phyloP scores from a whole-genome alignment of 30 jellyfish, hydroid and myxozoan genomes.

The Aurelia aurita complex sp. Pacific region DNA sequence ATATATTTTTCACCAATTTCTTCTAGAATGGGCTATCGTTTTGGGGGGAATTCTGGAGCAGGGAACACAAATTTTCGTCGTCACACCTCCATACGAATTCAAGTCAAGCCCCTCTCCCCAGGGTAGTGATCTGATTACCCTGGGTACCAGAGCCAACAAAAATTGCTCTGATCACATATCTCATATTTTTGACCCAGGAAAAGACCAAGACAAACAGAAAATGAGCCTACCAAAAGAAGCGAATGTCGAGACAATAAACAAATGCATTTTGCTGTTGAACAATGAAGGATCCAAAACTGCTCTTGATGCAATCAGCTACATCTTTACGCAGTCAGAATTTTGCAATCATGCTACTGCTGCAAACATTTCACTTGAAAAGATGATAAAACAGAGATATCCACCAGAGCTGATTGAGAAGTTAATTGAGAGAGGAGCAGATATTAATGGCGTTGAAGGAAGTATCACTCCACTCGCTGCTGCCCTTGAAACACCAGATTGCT shows the following conservation, averaged over 20 bases:
- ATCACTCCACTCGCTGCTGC: background rate
- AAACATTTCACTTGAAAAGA: background rate
- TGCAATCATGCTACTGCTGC: background rate
- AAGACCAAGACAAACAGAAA: background rate
- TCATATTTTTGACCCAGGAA: background rate
- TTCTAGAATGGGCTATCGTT: no score
- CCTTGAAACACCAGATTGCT: background rate
- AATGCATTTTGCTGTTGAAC: slow-evolving; percentile 9
- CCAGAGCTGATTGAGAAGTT: slow-evolving; percentile 4
- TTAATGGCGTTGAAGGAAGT: background rate
- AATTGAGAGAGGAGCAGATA: slow-evolving; percentile 1
- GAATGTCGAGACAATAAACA: background rate
- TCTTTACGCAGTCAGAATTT: slow-evolving; percentile 4
- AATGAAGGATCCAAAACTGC: slow-evolving; percentile 5
- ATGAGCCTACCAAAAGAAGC: slow-evolving; percentile 6
- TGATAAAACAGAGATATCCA: slow-evolving; percentile 2
- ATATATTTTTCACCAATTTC: no score
- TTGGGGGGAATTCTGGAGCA: no score
- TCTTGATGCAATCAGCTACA: background rate
- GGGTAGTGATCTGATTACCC: no score
- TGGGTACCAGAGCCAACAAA: no score
- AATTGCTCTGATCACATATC: no score
- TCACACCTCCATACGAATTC: no score
- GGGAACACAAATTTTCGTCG: no score
- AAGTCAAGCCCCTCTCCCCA: no score